Base-by-base conservation (phyloP, 2,888 invertebrate species). In the Linnaemya vulpina region DNA sequence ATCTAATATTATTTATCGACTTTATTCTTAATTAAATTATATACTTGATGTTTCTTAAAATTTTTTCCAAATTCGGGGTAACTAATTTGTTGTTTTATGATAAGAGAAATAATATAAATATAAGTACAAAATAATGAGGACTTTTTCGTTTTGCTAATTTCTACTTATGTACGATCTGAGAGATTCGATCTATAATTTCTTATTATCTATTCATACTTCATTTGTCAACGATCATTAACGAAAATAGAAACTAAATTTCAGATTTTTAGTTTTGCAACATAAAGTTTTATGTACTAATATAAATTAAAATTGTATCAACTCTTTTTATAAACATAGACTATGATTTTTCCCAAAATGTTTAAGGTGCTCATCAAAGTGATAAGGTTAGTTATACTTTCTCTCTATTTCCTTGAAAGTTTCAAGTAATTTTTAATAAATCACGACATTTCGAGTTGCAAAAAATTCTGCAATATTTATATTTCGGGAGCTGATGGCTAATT, bases 1-100 rank as follows among this genome's bases (percentile, higher is more conserved):
- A 11, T 55, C 55, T 55, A 25, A 30, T 55, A 55, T 15, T 55
- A 30, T 13, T 55, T 55, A 25, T 55, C 25, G 55, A 55, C 25
- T n/a, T 30, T 30, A 25, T 55, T 55, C 55, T 30, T 25, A 55
- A 55, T 55, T 25, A 25, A 30, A 20, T 5, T 55, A 55, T 55
- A 15, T 30, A 30, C 7, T 55, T 55, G 55, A 15, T 25, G 25
- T 55, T 9, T 30, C 1, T 15, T n/a, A 15, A 22, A 22, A 4
- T 22, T 11, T 15, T 15, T 30, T 55, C 55, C 22, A 11, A 53
- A 53, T 22, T 53, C 9, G 5, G 13, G 13, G 25, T 25, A 30
- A n/a, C 30, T 55, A 25, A 55, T 55, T 7, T 0, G 15, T 4
- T 0, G 9, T 25, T 25, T 55, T 53, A 9, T 51, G 3, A 20